These are phyloP conservation scores for Meriones unguiculatus DNA, from an alignment of 2,113 vertebrate genomes.

Conservation along the genomic window DNA sequence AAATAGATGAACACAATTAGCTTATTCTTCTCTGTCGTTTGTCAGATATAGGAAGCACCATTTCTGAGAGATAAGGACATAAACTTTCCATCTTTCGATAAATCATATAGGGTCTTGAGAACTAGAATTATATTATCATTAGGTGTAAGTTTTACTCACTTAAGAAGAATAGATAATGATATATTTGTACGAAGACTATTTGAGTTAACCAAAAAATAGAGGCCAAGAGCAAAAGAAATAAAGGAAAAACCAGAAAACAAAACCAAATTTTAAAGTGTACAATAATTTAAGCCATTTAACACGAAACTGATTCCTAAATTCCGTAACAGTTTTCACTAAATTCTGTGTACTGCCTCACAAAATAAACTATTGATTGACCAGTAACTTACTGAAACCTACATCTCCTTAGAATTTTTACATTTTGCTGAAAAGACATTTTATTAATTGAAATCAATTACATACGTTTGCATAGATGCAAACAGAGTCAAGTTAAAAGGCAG, in stretches of 20 bases:
- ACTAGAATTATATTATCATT: slow-evolving; percentile 47
- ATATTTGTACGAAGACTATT: slow-evolving; percentile 6
- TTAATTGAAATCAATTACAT: slow-evolving; percentile 65
- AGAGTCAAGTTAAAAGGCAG: slow-evolving; percentile 40
- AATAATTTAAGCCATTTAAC: slow-evolving; percentile 44
- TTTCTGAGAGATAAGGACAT: slow-evolving; percentile 36
- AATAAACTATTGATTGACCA: slow-evolving; percentile 62
- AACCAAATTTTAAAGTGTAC: slow-evolving; percentile 33
- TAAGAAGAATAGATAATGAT: slow-evolving; percentile 35
- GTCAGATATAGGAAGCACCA: neutral
- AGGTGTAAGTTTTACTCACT: slow-evolving; percentile 37
- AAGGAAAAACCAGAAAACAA: neutral
- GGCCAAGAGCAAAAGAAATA: slow-evolving; percentile 36
- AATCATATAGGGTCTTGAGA: neutral
- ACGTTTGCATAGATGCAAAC: slow-evolving; percentile 29
- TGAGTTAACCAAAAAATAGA: slow-evolving; percentile 18
- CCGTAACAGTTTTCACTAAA: slow-evolving; percentile 41
- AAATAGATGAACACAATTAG: slow-evolving; percentile 4
- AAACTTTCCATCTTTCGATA: slow-evolving; percentile 43
- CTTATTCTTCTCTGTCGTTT: slow-evolving; percentile 33
- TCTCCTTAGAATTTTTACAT: slow-evolving; percentile 71
- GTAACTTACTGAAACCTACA: slow-evolving; percentile 71
- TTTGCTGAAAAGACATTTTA: slow-evolving; percentile 62
- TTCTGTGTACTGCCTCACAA: slow-evolving; percentile 63
- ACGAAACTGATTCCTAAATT: slow-evolving; percentile 37